These are phyloP conservation scores for Pseudococcus viburni DNA, from an alignment of 2,888 invertebrate species.

Conservation along the genomic window DNA sequence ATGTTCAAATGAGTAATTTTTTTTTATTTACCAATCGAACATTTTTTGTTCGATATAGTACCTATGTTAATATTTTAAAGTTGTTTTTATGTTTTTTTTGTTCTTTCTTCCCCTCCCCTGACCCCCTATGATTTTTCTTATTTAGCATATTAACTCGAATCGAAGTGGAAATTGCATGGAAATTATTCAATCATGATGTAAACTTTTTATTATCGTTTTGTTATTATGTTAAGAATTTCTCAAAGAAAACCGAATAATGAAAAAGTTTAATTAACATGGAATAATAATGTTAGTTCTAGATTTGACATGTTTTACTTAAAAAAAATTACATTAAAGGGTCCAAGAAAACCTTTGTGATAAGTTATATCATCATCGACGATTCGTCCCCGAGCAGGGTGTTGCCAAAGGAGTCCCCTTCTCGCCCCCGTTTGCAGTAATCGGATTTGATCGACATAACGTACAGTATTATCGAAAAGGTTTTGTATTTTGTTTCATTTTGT, in stretches of 20 bases:
- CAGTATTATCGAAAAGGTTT: constrained; percentile 55
- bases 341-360: constrained; percentile 57
- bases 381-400: constrained; percentile 17
- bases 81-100: constrained; percentile 39
- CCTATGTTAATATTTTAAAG: constrained; percentile 40
- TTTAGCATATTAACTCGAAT: neutral
- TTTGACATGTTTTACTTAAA: constrained; percentile 31
- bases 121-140: constrained; percentile 13
- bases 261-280: constrained; percentile 41
- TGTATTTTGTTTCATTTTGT: constrained; percentile 31
- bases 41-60: constrained; percentile 42
- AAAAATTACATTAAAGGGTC: constrained; percentile 10
- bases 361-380: constrained; percentile 53
- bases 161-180: constrained; percentile 42
- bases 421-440: neutral
- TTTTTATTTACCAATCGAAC: constrained; percentile 55
- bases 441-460: constrained; percentile 7
- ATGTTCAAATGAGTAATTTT: constrained; percentile 43
- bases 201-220: constrained; percentile 47
- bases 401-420: neutral
- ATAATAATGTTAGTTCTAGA: constrained; percentile 52
- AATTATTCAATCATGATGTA: constrained; percentile 25
- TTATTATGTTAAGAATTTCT: constrained; percentile 23
- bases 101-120: neutral
- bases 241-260: constrained; percentile 53